Base-by-base conservation (phyloP, 1,140 invertebrate species). In the Penaeus japonicus region DNA sequence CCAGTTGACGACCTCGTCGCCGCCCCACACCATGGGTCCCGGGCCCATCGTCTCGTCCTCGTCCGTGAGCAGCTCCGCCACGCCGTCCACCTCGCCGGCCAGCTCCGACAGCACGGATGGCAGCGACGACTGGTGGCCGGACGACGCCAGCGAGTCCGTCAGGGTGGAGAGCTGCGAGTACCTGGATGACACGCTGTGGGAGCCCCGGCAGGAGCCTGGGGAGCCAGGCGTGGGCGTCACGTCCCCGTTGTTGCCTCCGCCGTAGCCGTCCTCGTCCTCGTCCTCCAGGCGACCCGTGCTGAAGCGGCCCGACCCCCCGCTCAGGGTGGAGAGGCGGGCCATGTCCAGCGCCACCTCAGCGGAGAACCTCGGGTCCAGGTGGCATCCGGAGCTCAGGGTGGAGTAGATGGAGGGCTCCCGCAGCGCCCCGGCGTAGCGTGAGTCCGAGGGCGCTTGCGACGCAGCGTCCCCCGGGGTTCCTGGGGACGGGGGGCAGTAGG, bases 171-270 rank as follows among this genome's bases (percentile, higher is more conserved):
- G 84, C 59, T 89, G 85, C 22, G 84, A 90, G 53, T 89, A 85
- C n/a, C 87, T 39, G 27, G 78, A 82, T 5, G 86, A 85, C 54
- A 84, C 20, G 22, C 70, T 89, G 27, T 53, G 93, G 92, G 4
- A 94, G 92, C 22, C 95, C 93, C 5, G 95, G 94, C 93, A 95
- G 91, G 22, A 96, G 92, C 84, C 95, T 93, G 15, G 96, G 95
- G 92, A 85, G 2, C 75, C 88, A 0, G 88, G 88, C 0, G 88
- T 89, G 27, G 88, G 88, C 17, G 88, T 89, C 75, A 85, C 83
- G 83, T 89, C 83, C 5, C 83, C 88, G 77, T 85, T 85, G 75
- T 87, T 89, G 80, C 90, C 65, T 27, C 55, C 73, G 57, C 55
- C 82, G 84, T 88, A 82, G 22, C 79, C 62, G 62, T 88, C 80